phyloP scores from a whole-genome alignment of 2,113 vertebrate genomes.

The Corvus moneduloides region DNA sequence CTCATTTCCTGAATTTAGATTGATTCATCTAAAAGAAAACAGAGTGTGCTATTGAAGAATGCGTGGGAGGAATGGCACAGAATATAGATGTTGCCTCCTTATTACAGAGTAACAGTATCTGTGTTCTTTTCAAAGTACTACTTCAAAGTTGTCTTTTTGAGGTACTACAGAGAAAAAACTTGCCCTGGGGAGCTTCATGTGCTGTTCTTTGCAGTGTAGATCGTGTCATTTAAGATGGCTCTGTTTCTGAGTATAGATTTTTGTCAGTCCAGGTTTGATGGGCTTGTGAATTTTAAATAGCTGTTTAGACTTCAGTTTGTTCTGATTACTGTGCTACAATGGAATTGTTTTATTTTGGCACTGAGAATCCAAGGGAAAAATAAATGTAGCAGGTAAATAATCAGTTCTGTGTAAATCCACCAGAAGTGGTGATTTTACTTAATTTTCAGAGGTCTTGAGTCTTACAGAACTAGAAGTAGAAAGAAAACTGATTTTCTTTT shows the following conservation, averaged over 20 bases:
- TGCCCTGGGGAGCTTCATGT: background rate
- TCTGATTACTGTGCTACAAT: background rate
- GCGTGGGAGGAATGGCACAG: background rate
- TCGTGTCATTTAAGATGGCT: background rate
- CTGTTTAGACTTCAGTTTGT: background rate
- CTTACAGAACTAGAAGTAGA: background rate
- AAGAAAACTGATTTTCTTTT: background rate
- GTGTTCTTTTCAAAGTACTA: background rate
- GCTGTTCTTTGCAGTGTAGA: background rate
- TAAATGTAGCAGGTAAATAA: background rate
- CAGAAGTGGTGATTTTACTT: background rate
- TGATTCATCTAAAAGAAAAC: background rate
- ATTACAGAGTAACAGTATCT: background rate
- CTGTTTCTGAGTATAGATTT: background rate
- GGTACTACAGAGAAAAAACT: background rate
- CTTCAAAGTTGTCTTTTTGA: background rate
- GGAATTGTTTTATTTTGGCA: background rate
- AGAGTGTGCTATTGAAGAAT: background rate
- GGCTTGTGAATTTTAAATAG: background rate
- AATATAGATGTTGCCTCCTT: background rate
- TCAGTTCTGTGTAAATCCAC: background rate
- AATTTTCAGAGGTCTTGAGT: background rate
- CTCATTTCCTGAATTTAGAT: constrained; percentile 10
- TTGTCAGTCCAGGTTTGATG: background rate
- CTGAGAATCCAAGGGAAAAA: background rate